These are phyloP conservation scores for Octodon degus DNA, from an alignment of 2,113 vertebrate species.

Conservation along the genomic window DNA sequence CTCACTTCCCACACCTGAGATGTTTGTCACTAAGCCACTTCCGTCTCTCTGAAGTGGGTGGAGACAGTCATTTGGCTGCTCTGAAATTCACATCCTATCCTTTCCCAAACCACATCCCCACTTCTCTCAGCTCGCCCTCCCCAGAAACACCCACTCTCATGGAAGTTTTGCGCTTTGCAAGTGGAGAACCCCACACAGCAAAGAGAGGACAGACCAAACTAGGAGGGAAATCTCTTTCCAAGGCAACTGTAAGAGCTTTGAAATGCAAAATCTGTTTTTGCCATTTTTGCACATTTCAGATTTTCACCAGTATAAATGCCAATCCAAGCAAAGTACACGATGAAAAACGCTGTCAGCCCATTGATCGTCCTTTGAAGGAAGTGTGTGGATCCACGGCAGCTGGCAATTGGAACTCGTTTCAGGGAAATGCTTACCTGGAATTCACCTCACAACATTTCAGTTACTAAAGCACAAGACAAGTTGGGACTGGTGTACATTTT, in stretches of 20 bases:
- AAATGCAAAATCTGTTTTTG: constrained; percentile 49
- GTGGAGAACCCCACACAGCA: neutral
- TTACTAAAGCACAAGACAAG: constrained; percentile 47
- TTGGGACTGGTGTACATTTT: constrained; percentile 36
- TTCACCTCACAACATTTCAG: constrained; percentile 49
- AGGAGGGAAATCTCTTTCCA: neutral
- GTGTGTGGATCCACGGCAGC: neutral
- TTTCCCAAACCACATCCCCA: constrained; percentile 41
- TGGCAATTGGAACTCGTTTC: constrained; percentile 24
- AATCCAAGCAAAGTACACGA: constrained; percentile 15
- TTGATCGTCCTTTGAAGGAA: neutral
- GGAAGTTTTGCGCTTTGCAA: neutral
- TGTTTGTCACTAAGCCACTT: constrained; percentile 59
- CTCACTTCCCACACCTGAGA: constrained; percentile 68
- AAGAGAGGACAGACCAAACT: constrained; percentile 22
- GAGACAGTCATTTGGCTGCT: constrained; percentile 56
- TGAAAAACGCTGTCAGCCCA: constrained; percentile 22
- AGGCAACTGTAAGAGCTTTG: constrained; percentile 29
- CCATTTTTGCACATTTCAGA: constrained; percentile 45
- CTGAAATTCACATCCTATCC: constrained; percentile 63
- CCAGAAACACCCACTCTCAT: constrained; percentile 20
- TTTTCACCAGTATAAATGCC: constrained; percentile 11
- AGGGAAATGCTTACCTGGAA: constrained; percentile 46
- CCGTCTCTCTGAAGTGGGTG: constrained; percentile 65
- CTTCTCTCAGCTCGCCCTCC: neutral